These are phyloP conservation scores for Rafetus swinhoei DNA, from an alignment of 2,113 vertebrate species.

Conservation along the genomic window DNA sequence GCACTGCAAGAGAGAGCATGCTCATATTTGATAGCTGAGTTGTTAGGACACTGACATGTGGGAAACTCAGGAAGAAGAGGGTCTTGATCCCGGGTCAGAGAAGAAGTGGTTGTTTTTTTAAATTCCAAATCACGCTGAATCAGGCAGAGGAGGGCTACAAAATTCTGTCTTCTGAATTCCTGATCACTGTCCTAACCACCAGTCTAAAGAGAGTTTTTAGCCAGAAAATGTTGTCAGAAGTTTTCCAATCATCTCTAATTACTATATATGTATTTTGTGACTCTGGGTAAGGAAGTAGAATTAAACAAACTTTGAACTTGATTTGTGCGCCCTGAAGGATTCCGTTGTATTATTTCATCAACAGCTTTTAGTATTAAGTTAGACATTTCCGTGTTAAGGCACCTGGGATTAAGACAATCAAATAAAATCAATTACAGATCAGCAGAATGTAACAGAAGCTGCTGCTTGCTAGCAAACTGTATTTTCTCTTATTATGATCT, in stretches of 20 bases:
- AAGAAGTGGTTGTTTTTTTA: not conserved
- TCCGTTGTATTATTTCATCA: not conserved
- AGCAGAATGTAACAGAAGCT: not conserved
- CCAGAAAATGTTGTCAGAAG: not conserved
- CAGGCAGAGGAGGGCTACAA: not conserved
- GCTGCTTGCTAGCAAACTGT: not conserved
- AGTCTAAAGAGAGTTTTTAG: not conserved
- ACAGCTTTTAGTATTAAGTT: not conserved
- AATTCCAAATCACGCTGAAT: not conserved
- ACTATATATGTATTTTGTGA: rapidly evolving
- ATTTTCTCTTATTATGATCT: not conserved
- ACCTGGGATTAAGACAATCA: not conserved
- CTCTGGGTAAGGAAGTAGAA: not conserved
- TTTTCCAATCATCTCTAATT: not conserved
- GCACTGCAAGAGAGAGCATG: not conserved
- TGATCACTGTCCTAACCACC: not conserved
- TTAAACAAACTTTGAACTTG: not conserved
- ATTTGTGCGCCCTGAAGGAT: not conserved
- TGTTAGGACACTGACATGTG: not conserved
- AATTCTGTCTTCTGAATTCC: not conserved
- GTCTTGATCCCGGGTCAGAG: not conserved
- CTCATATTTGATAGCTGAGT: not conserved
- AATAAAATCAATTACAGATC: not conserved
- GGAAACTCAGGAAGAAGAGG: not conserved
- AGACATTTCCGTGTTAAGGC: not conserved